phyloP scores from a whole-genome alignment of 2,113 vertebrate species.

The Dromiciops gliroides region DNA sequence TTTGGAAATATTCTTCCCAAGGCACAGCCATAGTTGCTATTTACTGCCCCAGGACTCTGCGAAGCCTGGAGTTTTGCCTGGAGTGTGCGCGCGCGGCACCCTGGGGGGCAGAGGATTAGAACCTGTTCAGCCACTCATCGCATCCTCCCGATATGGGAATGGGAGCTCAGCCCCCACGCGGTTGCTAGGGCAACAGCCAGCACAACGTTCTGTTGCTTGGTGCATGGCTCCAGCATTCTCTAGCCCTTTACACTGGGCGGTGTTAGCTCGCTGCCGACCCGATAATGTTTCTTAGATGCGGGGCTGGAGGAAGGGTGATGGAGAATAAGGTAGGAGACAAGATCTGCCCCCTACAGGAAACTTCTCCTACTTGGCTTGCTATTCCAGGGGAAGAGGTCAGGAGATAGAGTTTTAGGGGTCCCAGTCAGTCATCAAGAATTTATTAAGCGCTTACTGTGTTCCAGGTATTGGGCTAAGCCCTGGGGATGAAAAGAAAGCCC shows the following conservation, averaged over 20 bases:
- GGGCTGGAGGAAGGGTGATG: not conserved
- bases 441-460: not conserved
- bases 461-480: not conserved
- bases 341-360: not conserved
- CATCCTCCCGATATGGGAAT: not conserved
- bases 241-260: not conserved
- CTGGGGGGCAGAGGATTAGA: not conserved
- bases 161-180: not conserved
- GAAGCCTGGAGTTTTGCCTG: not conserved
- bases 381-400: not conserved
- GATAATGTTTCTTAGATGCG: not conserved
- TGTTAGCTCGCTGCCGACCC: not conserved
- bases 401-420: not conserved
- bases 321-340: not conserved
- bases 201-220: conserved; percentile 61
- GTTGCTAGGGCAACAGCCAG: conserved; percentile 54
- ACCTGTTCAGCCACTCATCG: not conserved
- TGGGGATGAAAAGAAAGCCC: not conserved
- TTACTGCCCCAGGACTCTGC: not conserved
- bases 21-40: not conserved
- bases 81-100: too few relatives aligned
- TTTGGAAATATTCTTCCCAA: conserved; percentile 68
- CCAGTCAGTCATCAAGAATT: not conserved
- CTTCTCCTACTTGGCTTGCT: not conserved
- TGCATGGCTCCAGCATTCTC: not conserved